Percentiles rank a stretch among this genome's conserved stretches.
Evolutionary conservation across 2,888 invertebrate genomes (phyloP).

Genomic region (Coecobrya sp.): DNA sequence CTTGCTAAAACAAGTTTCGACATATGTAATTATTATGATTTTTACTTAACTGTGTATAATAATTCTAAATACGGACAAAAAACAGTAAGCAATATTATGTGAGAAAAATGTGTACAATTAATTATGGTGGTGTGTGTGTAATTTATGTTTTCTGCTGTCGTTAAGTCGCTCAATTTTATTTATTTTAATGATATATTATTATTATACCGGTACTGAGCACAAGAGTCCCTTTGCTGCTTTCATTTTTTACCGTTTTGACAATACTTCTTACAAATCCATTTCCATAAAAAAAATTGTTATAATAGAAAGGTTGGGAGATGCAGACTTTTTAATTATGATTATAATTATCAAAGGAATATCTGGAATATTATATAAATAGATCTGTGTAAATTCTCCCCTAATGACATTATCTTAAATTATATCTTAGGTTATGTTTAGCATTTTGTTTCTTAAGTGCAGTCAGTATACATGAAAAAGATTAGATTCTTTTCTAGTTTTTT

Average conservation of each 20-base stretch:
- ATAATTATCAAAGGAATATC: neutral
- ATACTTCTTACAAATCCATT: neutral
- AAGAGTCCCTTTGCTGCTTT: slow-evolving; percentile 19
- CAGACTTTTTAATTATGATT: no score
- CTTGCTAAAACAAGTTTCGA: no score
- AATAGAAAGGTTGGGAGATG: no score
- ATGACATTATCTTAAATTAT: no score
- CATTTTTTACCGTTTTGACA: slow-evolving; percentile 19
- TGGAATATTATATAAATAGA: no score
- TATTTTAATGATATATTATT: neutral
- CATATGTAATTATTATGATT: neutral
- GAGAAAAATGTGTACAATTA: slow-evolving; percentile 23
- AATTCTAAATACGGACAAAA: neutral
- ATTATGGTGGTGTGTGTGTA: neutral
- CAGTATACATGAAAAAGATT: no score
- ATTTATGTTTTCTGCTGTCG: slow-evolving; percentile 1
- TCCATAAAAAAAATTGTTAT: neutral
- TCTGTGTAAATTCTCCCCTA: no score
- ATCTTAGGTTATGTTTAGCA: no score
- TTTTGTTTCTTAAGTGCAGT: no score
- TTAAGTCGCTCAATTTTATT: slow-evolving; percentile 38
- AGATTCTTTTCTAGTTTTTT: neutral
- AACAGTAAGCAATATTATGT: slow-evolving; percentile 22
- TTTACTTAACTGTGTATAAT: neutral
- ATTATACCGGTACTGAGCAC: neutral